Percentiles rank a stretch among this genome's conserved stretches.
Evolutionary conservation across 2,113 vertebrate species (phyloP).

Genomic region (Apeltes quadracus): DNA sequence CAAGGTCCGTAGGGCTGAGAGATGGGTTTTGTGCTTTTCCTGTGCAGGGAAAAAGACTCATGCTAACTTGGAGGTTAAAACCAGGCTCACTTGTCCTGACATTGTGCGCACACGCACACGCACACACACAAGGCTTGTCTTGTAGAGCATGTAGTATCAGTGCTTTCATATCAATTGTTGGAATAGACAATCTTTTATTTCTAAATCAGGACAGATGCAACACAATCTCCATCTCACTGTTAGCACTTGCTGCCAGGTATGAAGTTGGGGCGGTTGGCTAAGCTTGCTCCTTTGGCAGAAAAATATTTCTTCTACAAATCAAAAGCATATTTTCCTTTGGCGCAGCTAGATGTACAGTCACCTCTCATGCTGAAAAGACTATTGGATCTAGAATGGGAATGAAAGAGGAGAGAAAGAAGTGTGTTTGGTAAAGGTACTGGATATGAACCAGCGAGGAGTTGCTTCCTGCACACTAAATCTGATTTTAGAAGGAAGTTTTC

Average conservation of each 20-base stretch:
- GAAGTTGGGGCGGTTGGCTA: conserved; percentile 5
- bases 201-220: not conserved
- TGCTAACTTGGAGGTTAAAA: not conserved
- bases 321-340: conserved; percentile 49
- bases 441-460: conserved; percentile 20
- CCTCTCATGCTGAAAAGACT: conserved; percentile 25
- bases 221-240: not conserved
- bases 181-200: not conserved
- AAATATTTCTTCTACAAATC: conserved; percentile 36
- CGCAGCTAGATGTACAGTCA: conserved; percentile 16
- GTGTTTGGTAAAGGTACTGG: conserved; percentile 14
- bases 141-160: not conserved
- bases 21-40: conserved; percentile 15
- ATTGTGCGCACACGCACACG: not conserved
- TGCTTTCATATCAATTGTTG: not conserved
- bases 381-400: conserved; percentile 28
- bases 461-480: not conserved
- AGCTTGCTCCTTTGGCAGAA: conserved; percentile 25
- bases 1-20: not conserved
- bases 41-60: conserved; percentile 2
- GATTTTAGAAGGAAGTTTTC: conserved; percentile 2
- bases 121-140: not conserved
- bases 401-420: conserved; percentile 5
- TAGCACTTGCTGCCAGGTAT: conserved; percentile 17
- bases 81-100: not conserved